Evolutionary conservation across 2,888 invertebrate genomes (phyloP).

Genomic region (Oxytorus armatus): DNA sequence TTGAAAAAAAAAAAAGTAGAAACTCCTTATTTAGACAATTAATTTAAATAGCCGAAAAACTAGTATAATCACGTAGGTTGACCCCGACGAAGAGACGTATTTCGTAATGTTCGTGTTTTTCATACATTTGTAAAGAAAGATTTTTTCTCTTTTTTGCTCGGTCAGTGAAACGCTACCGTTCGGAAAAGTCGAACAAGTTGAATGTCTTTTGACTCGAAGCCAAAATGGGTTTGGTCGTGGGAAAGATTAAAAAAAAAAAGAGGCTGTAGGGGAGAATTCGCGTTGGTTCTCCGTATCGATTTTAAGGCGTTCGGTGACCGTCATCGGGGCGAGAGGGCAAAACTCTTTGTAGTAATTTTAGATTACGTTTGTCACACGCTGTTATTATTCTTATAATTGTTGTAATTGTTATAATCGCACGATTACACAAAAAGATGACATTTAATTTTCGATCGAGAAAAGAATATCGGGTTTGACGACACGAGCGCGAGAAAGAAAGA

Average conservation of each 20-base stretch:
- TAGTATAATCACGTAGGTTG: too few species aligned
- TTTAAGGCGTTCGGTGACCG: slow-evolving; percentile 55
- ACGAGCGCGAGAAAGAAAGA: slow-evolving; percentile 16
- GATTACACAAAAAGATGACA: slow-evolving; percentile 8
- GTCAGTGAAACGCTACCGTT: not conserved
- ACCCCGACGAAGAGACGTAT: too few species aligned
- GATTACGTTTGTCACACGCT: too few species aligned
- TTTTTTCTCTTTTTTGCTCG: too few species aligned
- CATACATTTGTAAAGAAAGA: too few species aligned
- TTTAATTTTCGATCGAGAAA: not conserved
- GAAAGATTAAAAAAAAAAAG: slow-evolving; percentile 1
- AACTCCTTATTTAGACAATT: too few species aligned
- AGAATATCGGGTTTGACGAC: slow-evolving; percentile 2
- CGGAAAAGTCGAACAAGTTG: not conserved
- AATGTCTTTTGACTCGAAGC: too few species aligned
- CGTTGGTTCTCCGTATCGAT: slow-evolving; percentile 54
- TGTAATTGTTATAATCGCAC: slow-evolving; percentile 1
- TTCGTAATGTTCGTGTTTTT: too few species aligned
- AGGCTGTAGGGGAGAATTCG: slow-evolving; percentile 19
- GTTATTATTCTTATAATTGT: not conserved
- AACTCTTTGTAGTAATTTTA: too few species aligned
- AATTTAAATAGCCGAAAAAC: too few species aligned
- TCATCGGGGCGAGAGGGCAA: slow-evolving; percentile 29
- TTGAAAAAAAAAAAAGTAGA: too few species aligned
- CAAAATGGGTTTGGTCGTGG: not conserved